A percentile compares a stretch with the other conserved stretches of the same genome.
Evolutionary conservation across 2,888 invertebrate species (phyloP).

Genomic region (Drosophila subsilvestris): DNA sequence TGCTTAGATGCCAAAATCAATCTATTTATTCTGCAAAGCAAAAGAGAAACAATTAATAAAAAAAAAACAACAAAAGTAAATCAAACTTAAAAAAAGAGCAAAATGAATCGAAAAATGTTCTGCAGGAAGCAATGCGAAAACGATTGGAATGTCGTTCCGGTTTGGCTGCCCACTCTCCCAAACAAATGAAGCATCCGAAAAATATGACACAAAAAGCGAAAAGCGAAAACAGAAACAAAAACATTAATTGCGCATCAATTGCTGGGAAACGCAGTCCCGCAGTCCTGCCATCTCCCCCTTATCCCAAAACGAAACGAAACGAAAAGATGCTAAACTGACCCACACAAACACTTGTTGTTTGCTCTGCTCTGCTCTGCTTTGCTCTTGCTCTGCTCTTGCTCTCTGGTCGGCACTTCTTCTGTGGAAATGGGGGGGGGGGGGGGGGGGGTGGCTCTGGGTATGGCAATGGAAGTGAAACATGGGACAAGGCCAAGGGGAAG

Average conservation of each 20-base stretch:
- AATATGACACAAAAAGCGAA: constrained; percentile 7
- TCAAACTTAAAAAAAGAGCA: constrained; percentile 10
- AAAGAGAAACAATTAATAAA: neutral
- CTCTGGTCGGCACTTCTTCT: neutral
- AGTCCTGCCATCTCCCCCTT: no score
- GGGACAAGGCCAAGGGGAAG: neutral
- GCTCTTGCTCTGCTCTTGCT: constrained; percentile 9
- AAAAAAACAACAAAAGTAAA: constrained; percentile 9
- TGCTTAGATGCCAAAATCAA: no score
- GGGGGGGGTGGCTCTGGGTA: neutral
- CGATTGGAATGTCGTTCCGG: constrained; percentile 44
- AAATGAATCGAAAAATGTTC: constrained; percentile 14
- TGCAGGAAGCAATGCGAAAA: constrained; percentile 18
- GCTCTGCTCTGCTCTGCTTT: neutral
- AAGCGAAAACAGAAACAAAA: constrained; percentile 23
- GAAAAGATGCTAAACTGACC: constrained; percentile 52
- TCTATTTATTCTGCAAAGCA: no score
- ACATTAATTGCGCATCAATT: constrained; percentile 60
- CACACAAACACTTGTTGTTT: constrained; percentile 59
- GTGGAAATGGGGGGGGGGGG: neutral
- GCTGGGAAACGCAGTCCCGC: constrained; percentile 43
- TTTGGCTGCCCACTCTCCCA: constrained; percentile 9
- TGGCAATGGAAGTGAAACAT: neutral
- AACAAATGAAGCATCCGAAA: neutral
- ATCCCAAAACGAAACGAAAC: neutral